These are phyloP conservation scores for Loriculus beryllinus DNA, from an alignment of 2,797 vertebrate species.

Conservation along the genomic window DNA sequence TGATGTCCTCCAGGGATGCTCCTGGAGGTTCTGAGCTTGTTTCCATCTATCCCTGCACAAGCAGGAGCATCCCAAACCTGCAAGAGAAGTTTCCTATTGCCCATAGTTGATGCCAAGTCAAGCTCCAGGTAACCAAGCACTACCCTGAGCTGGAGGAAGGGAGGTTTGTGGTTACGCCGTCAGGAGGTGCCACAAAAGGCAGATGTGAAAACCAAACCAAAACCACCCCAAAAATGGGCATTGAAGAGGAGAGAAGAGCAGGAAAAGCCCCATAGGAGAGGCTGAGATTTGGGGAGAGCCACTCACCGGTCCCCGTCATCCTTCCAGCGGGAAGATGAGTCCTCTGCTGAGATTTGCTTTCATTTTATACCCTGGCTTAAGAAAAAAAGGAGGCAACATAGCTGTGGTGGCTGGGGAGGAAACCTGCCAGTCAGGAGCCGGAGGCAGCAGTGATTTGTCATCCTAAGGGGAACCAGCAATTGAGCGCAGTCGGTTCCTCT, in stretches of 20 bases:
- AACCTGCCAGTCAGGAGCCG: background rate
- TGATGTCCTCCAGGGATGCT: background rate
- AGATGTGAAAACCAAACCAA: background rate
- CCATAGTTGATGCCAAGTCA: accelerated
- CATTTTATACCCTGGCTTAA: background rate
- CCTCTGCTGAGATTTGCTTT: background rate
- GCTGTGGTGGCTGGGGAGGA: background rate
- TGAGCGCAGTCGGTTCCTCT: background rate
- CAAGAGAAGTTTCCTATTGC: background rate
- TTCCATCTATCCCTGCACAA: background rate
- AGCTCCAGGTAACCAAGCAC: background rate
- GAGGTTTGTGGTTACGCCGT: background rate
- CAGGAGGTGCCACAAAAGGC: background rate
- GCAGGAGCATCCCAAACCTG: background rate
- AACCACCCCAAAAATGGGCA: background rate
- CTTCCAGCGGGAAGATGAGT: background rate
- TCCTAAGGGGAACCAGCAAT: background rate
- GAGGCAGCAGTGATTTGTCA: background rate
- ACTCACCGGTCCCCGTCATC: conserved; percentile 1
- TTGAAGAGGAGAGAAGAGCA: background rate
- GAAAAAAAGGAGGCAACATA: background rate
- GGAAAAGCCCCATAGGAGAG: accelerated
- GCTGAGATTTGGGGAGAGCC: background rate
- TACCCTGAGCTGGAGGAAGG: background rate
- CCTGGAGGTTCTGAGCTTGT: background rate